phyloP scores from a whole-genome alignment of 2,888 invertebrate species.

The Antheraea yamamai region DNA sequence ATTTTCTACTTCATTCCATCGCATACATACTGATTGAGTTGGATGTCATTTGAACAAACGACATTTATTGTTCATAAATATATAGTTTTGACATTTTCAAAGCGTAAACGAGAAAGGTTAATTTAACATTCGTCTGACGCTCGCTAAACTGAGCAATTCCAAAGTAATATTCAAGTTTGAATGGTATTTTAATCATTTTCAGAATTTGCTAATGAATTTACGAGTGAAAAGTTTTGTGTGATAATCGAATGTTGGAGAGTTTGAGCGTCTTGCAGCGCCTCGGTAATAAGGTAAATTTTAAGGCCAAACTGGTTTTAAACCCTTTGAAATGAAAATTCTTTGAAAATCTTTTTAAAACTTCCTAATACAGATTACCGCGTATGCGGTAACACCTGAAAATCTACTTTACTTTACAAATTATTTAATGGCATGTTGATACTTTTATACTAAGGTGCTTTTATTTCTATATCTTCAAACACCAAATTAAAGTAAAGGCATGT shows the following conservation, averaged over 20 bases:
- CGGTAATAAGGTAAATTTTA: slow-evolving; percentile 8
- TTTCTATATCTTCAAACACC: neutral
- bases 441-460: neutral
- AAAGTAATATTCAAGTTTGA: slow-evolving; percentile 24
- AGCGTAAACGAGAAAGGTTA: slow-evolving; percentile 15
- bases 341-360: neutral
- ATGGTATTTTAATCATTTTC: slow-evolving; percentile 22
- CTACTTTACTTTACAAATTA: neutral
- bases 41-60: neutral
- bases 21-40: neutral
- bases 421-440: neutral
- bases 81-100: neutral
- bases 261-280: slow-evolving; percentile 4
- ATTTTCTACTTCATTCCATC: neutral
- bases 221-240: slow-evolving; percentile 21
- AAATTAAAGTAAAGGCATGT: too few relatives aligned
- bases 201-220: slow-evolving; percentile 25
- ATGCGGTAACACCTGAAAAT: neutral
- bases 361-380: neutral
- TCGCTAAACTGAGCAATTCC: slow-evolving; percentile 20
- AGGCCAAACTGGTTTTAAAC: slow-evolving; percentile 2
- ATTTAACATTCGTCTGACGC: slow-evolving; percentile 18
- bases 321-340: slow-evolving; percentile 7
- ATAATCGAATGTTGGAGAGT: slow-evolving; percentile 19
- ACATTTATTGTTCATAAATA: neutral